Evolutionary conservation across 2,113 vertebrate species (phyloP).

Genomic region (Odobenus rosmarus): DNA sequence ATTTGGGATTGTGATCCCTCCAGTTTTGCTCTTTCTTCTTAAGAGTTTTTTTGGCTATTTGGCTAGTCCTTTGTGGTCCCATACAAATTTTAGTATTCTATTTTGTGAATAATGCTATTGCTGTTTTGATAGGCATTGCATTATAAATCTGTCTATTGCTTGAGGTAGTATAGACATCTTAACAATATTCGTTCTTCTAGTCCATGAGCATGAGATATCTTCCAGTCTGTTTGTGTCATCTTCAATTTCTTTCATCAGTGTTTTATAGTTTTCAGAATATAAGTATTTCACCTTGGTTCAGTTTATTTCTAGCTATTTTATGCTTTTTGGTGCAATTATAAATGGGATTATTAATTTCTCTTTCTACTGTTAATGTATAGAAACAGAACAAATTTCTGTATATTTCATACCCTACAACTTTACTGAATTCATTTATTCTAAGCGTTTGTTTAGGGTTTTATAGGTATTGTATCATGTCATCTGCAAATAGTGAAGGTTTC

Average conservation of each 20-base stretch:
- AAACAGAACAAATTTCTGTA: background rate
- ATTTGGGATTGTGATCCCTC: background rate
- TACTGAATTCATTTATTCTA: background rate
- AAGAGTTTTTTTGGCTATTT: background rate
- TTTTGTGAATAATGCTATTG: background rate
- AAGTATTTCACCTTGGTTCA: background rate
- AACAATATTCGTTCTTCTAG: background rate
- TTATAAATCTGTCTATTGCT: background rate
- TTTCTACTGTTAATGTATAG: background rate
- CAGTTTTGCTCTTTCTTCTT: background rate
- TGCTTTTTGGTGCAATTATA: background rate
- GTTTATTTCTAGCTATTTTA: background rate
- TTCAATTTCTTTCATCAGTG: background rate
- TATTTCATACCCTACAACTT: background rate
- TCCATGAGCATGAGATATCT: background rate
- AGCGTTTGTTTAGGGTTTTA: background rate
- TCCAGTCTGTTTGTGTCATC: background rate
- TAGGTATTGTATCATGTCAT: background rate
- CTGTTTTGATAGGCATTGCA: background rate
- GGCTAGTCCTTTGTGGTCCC: background rate
- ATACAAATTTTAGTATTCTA: background rate
- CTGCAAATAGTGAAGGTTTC: background rate
- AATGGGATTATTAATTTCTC: background rate
- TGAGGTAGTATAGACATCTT: background rate
- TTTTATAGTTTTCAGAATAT: background rate